Conservation (phyloP, 2,113 vertebrate genomes). For the Odontophorus gujanensis region DNA sequence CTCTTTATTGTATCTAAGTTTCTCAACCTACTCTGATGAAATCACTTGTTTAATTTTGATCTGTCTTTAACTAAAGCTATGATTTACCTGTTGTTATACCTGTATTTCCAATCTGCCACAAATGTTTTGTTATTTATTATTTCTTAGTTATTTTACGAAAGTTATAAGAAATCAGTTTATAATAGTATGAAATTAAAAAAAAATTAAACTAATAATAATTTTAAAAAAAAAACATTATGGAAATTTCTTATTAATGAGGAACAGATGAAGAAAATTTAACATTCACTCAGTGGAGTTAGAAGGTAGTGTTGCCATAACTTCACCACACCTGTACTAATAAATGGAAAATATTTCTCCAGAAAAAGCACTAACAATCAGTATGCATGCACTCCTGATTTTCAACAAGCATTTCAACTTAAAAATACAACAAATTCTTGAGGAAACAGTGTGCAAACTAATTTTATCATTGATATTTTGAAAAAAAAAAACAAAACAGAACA, state of each 20-base stretch:
- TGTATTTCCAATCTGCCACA: not conserved
- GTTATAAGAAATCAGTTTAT: not conserved
- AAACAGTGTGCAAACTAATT: not conserved
- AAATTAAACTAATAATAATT: too few species aligned
- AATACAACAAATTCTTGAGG: not conserved
- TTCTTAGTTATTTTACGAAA: not conserved
- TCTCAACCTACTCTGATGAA: not conserved
- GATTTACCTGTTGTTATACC: not conserved
- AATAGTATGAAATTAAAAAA: not conserved
- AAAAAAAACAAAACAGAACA: not conserved
- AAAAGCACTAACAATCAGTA: not conserved
- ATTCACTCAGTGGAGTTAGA: not conserved
- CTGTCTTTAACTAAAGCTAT: not conserved
- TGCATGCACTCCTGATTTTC: not conserved
- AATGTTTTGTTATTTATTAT: not conserved
- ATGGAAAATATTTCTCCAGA: not conserved
- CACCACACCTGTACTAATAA: not conserved
- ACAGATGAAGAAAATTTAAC: not conserved
- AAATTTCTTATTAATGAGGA: not conserved
- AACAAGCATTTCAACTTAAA: not conserved
- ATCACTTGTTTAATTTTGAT: not conserved
- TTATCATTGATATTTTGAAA: not conserved
- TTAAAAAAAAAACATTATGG: not conserved
- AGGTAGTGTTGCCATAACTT: not conserved
- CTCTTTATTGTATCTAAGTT: not conserved